Percentiles rank a stretch among this genome's conserved stretches.
Conservation (phyloP, 2,888 invertebrate species). For the Trissolcus japonicus region DNA sequence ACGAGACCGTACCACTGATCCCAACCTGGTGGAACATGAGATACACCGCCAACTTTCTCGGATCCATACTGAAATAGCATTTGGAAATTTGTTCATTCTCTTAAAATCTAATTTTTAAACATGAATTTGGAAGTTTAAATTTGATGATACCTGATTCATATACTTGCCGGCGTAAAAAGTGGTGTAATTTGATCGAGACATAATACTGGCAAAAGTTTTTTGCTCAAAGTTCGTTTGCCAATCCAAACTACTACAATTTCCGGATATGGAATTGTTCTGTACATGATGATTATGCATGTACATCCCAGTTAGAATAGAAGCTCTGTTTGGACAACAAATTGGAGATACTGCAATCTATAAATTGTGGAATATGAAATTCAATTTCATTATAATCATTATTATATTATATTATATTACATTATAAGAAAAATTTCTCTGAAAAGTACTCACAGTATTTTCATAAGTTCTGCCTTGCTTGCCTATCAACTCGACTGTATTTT, state of each 20-base stretch:
- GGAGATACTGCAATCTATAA: slow-evolving; percentile 88
- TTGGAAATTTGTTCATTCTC: slow-evolving; percentile 7
- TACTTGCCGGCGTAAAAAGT: slow-evolving; percentile 97
- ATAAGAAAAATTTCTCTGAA: too few species aligned
- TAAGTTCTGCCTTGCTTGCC: slow-evolving; percentile 83
- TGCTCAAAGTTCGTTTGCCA: slow-evolving; percentile 84
- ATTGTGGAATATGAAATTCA: too few species aligned
- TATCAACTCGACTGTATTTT: slow-evolving; percentile 80
- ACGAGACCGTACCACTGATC: slow-evolving; percentile 90
- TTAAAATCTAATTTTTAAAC: too few species aligned
- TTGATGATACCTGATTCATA: slow-evolving; percentile 84
- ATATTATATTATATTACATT: too few species aligned
- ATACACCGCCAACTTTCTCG: slow-evolving; percentile 79
- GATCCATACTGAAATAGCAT: slow-evolving; percentile 80
- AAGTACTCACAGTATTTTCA: slow-evolving; percentile 82
- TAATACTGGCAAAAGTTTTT: slow-evolving; percentile 82
- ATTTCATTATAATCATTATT: too few species aligned
- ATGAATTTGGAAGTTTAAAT: too few species aligned
- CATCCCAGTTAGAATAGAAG: slow-evolving; percentile 88
- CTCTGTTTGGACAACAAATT: slow-evolving; percentile 93
- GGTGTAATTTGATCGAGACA: slow-evolving; percentile 82
- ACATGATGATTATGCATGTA: slow-evolving; percentile 90
- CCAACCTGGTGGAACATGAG: slow-evolving; percentile 89
- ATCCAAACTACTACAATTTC: slow-evolving; percentile 84
- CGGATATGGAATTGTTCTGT: slow-evolving; percentile 85